These are phyloP conservation scores for Loris lydekkerianus DNA, from an alignment of 2,797 vertebrate species.

Conservation along the genomic window DNA sequence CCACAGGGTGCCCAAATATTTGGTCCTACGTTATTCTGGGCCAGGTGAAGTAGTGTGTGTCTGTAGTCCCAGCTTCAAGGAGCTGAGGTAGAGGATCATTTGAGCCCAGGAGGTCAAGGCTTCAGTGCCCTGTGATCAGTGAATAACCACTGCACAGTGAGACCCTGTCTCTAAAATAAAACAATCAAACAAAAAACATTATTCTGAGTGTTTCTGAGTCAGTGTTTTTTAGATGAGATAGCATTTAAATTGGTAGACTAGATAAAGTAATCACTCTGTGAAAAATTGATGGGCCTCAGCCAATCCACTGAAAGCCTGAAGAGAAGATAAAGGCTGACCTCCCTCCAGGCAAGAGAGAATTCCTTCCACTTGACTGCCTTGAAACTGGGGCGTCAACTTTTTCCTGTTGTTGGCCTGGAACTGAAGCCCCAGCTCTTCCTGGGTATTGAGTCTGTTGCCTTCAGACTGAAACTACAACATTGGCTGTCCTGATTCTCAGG, in stretches of 20 bases:
- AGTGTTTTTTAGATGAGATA: background rate
- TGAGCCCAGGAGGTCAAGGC: background rate
- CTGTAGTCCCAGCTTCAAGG: background rate
- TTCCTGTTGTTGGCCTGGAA: background rate
- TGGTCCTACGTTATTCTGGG: background rate
- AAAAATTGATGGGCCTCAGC: background rate
- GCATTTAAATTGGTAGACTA: background rate
- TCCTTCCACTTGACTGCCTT: background rate
- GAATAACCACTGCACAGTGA: background rate
- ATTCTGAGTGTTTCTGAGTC: background rate
- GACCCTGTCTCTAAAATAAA: background rate
- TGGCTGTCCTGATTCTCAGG: background rate
- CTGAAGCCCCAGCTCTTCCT: background rate
- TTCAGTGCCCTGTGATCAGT: background rate
- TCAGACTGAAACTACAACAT: background rate
- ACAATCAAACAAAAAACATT: background rate
- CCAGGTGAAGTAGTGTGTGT: background rate
- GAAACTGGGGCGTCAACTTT: background rate
- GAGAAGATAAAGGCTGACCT: background rate
- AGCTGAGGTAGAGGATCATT: background rate
- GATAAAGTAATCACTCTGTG: background rate
- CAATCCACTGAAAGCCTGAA: background rate
- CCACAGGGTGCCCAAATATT: background rate
- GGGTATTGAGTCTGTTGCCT: background rate
- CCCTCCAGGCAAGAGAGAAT: background rate